Percentiles rank a stretch among this genome's conserved stretches.
These are phyloP conservation scores for Hephaestus fuliginosus DNA, from an alignment of 2,797 vertebrate genomes.

Conservation along the genomic window DNA sequence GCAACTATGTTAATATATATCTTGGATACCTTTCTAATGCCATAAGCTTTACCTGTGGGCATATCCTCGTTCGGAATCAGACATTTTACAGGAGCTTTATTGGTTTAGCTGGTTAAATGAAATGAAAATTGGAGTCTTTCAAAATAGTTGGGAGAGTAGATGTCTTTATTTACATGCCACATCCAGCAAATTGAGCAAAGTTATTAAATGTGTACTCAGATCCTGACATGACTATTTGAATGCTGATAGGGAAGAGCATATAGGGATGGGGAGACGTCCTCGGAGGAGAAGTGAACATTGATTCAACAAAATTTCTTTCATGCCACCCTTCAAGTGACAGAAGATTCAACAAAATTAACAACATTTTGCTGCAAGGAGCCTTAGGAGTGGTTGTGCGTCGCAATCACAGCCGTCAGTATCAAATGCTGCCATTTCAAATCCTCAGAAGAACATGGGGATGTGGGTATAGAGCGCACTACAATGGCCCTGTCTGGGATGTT, in stretches of 20 bases:
- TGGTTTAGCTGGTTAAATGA: conserved; percentile 25
- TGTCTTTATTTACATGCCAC: conserved; percentile 39
- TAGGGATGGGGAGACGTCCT: conserved; percentile 16
- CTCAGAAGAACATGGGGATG: conserved; percentile 39
- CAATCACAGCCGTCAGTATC: conserved; percentile 52
- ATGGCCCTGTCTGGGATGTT: conserved; percentile 40
- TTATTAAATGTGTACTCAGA: conserved; percentile 51
- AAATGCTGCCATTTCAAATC: conserved; percentile 48
- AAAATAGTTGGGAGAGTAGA: conserved; percentile 32
- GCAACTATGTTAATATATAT: conserved; percentile 35
- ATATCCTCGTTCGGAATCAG: conserved; percentile 6
- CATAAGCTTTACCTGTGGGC: conserved; percentile 15
- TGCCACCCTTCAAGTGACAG: conserved; percentile 47
- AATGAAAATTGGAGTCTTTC: conserved; percentile 35
- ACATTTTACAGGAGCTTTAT: conserved; percentile 30
- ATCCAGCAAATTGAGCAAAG: conserved; percentile 49
- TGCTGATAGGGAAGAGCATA: conserved; percentile 16
- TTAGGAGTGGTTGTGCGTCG: conserved; percentile 35
- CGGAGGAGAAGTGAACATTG: conserved; percentile 33
- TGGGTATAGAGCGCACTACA: background rate
- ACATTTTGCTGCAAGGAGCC: conserved; percentile 30
- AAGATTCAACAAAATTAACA: conserved; percentile 58
- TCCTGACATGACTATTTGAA: conserved; percentile 29
- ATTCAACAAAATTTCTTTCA: conserved; percentile 50
- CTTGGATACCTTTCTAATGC: conserved; percentile 17